Base-by-base conservation (phyloP, 2,888 invertebrate genomes). In the Limnephilus auricula region DNA sequence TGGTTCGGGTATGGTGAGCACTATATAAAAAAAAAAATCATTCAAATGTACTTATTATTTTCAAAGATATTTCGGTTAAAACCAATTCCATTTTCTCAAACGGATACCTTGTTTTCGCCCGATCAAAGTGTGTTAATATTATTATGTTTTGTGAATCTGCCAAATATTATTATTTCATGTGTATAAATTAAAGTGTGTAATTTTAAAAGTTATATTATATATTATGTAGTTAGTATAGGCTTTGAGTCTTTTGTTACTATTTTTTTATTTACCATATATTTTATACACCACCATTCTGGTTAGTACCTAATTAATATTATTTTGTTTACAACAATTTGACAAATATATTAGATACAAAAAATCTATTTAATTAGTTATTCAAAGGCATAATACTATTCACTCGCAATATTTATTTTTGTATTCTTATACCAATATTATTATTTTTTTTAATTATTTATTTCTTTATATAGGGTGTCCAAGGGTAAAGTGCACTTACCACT, bases 341-440 rank as follows among this genome's bases (percentile, higher is more conserved):
- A 50, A 65, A 32, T 82, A 32, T 31, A 13, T 15, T 15, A 82
- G 34, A 82, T 82, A 18, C 18, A 82, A 18, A 82, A 31, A 82
- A 32, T 45, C 45, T 45, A 45, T 45, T 45, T 32, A n/a, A 82
- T 82, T 82, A 32, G 31, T 32, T 34, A 0, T 82, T 82, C 34
- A 34, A 30, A 31, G 31, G 30, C 3, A 32, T 18, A 82, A 0
- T 82, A n/a, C n/a, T n/a, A 32, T 82, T 82, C 10, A 31, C 18
- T 82, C 9, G 25, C 34, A 31, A 32, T 82, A 82, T 82, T 82
- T 82, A 82, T 82, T 82, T 82, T 82, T 82, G 15, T 82, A 18
- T 31, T 34, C 3, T 2, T 32, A 18, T 34, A 9, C 18, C 80
- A 80, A 32, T 82, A 18, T 82, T 6, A 65, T 65, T 50, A 15